Evolutionary conservation across 2,888 invertebrate species (phyloP), one percentile per base, ranked within the genome.

Genomic region (Morpho deidamia): DNA sequence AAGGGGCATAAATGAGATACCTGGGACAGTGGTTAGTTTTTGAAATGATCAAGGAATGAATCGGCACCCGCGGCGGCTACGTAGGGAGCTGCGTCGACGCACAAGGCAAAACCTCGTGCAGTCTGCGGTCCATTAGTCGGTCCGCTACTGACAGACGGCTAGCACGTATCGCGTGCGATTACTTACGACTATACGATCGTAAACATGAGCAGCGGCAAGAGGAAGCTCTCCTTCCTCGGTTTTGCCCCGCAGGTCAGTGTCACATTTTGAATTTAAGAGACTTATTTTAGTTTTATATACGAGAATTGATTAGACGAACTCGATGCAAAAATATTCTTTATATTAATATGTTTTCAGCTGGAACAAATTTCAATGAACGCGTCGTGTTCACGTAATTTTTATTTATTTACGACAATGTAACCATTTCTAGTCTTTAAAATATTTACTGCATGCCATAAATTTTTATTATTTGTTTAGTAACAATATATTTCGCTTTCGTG

Each of bases 191-290:
- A 37, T 56, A 45, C 57, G 50, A 53, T 37, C 61, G 35, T 52
- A 54, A 54, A 63, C 61, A 84, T 85, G 84, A 83, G 91, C 68
- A 91, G 90, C 67, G 92, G 92, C 72, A 91, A 92, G 71, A 92
- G 93, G 79, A 95, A 95, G 76, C 87, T 95, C 53, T 94, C 94
- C 48, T 95, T 95, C 78, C 90, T 95, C 60, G 94, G 95, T 67
- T 94, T 94, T 72, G 91, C 91, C 58, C 91, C 92, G 11, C 83
- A 91, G 91, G 91, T 83, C 71, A 83, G 91, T 85, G 67, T 23
- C 23, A 23, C 5, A 23, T 23, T 23, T 23, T 23, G 23, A 23
- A 23, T 44, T 52, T 37, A 9, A 7, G n/a, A 23, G 5, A 23
- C 5, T 23, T 23, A 23, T 23, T 23, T 23, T 23, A 23, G 1